Conservation (phyloP, 1,140 invertebrate species). For the Schlechtendalia chinensis region DNA sequence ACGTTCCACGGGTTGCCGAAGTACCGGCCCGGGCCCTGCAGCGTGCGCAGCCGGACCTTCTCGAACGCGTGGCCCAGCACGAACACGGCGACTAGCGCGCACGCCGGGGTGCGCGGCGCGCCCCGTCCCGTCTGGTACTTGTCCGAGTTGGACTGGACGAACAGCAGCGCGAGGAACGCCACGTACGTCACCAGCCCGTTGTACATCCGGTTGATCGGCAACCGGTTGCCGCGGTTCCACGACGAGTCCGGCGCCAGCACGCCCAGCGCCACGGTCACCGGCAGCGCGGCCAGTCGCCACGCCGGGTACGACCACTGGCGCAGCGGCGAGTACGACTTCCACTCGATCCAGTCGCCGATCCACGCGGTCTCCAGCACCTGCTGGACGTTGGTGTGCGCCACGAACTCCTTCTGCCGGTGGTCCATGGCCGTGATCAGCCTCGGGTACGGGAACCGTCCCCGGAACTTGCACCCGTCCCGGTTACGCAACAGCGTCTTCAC, state of each 20-base stretch:
- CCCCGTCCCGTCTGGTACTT: slow-evolving; percentile 59
- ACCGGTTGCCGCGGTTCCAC: slow-evolving; percentile 57
- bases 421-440: slow-evolving; percentile 69
- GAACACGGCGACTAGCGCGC: slow-evolving; percentile 62
- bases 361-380: slow-evolving; percentile 60
- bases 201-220: slow-evolving; percentile 63
- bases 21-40: slow-evolving; percentile 69
- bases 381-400: slow-evolving; percentile 73
- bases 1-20: slow-evolving; percentile 74
- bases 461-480: slow-evolving; percentile 55
- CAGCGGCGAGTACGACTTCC: slow-evolving; percentile 57
- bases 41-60: slow-evolving; percentile 60
- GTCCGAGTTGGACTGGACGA: slow-evolving; percentile 61
- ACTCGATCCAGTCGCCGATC: slow-evolving; percentile 62
- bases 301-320: slow-evolving; percentile 56
- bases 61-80: slow-evolving; percentile 55
- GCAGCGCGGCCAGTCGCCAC: slow-evolving; percentile 57
- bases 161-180: slow-evolving; percentile 64
- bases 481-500: slow-evolving; percentile 67
- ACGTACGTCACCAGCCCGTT: slow-evolving; percentile 64
- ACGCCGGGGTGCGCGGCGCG: slow-evolving; percentile 62
- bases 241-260: slow-evolving; percentile 57
- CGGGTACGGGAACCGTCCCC: slow-evolving; percentile 59
- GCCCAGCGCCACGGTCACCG: slow-evolving; percentile 58
- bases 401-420: slow-evolving; percentile 71